Conservation (phyloP, 2,888 invertebrate species). For the Eilema depressum region DNA sequence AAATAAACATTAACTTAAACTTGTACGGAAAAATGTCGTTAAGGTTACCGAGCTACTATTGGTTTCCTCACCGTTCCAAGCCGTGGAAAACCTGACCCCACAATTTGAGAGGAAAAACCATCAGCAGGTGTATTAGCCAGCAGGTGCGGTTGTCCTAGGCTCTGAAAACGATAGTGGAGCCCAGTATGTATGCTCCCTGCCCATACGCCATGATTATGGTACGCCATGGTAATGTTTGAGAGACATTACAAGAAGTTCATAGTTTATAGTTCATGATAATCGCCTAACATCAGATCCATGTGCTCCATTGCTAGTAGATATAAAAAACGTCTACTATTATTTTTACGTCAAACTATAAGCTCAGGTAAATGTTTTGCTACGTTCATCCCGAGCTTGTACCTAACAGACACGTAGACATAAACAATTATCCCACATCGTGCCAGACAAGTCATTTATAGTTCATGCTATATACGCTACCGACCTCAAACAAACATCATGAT, state of each 20-base stretch:
- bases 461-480: constrained; percentile 27
- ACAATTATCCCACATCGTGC: constrained; percentile 47
- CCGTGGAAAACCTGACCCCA: too few relatives aligned
- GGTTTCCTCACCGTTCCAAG: too few relatives aligned
- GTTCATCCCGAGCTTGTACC: constrained; percentile 30
- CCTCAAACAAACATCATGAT: constrained; percentile 48
- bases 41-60: too few relatives aligned
- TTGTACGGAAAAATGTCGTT: too few relatives aligned
- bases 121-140: too few relatives aligned
- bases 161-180: too few relatives aligned
- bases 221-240: not conserved
- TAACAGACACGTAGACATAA: constrained; percentile 49
- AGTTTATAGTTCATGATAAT: not conserved
- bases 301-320: not conserved
- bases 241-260: not conserved
- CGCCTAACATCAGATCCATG: not conserved
- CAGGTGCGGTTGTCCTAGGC: too few relatives aligned
- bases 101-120: too few relatives aligned
- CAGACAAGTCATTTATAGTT: constrained; percentile 27
- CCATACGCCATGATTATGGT: not conserved
- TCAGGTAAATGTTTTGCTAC: constrained; percentile 20
- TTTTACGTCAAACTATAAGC: constrained; percentile 15
- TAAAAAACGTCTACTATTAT: not conserved
- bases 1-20: too few relatives aligned
- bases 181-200: too few relatives aligned